These are phyloP conservation scores for Gonatopus flavifemur DNA, from an alignment of 1,140 invertebrate species.

Conservation along the genomic window DNA sequence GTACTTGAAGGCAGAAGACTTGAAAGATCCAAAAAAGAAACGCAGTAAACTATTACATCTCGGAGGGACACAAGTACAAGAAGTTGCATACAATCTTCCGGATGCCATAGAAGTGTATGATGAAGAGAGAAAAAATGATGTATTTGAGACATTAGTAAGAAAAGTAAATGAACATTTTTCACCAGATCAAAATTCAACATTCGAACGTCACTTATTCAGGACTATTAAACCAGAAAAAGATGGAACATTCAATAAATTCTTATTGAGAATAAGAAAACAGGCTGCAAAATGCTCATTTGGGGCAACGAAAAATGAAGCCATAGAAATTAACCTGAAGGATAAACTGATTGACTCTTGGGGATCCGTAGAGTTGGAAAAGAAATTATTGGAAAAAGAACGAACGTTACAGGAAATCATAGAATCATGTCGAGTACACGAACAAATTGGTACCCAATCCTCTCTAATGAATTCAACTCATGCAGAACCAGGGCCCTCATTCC, in stretches of 20 bases:
- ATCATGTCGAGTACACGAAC: slow-evolving; percentile 18
- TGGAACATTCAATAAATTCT: slow-evolving; percentile 20
- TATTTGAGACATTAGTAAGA: neutral
- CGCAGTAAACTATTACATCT: slow-evolving; percentile 29
- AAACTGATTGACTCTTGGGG: slow-evolving; percentile 29
- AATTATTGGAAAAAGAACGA: slow-evolving; percentile 25
- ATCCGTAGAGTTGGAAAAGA: slow-evolving; percentile 23
- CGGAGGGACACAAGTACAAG: slow-evolving; percentile 27
- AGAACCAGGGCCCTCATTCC: too few species aligned
- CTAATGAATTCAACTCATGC: too few species aligned
- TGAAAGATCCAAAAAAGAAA: slow-evolving; percentile 22
- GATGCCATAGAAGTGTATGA: slow-evolving; percentile 8
- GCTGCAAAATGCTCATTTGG: slow-evolving; percentile 26
- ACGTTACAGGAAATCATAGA: slow-evolving; percentile 26
- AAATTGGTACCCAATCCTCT: neutral
- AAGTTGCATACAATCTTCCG: slow-evolving; percentile 25
- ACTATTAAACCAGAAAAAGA: slow-evolving; percentile 14
- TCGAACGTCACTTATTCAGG: slow-evolving; percentile 26
- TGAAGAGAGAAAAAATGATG: neutral
- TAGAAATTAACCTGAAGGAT: slow-evolving; percentile 30
- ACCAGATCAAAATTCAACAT: slow-evolving; percentile 19
- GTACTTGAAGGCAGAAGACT: slow-evolving; percentile 4
- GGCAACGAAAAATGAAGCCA: slow-evolving; percentile 15
- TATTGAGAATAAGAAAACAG: slow-evolving; percentile 21
- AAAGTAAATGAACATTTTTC: slow-evolving; percentile 13